Percentiles rank a stretch among this genome's conserved stretches.
Conservation (phyloP, 2,888 invertebrate species). For the Pandemis cinnamomeana region DNA sequence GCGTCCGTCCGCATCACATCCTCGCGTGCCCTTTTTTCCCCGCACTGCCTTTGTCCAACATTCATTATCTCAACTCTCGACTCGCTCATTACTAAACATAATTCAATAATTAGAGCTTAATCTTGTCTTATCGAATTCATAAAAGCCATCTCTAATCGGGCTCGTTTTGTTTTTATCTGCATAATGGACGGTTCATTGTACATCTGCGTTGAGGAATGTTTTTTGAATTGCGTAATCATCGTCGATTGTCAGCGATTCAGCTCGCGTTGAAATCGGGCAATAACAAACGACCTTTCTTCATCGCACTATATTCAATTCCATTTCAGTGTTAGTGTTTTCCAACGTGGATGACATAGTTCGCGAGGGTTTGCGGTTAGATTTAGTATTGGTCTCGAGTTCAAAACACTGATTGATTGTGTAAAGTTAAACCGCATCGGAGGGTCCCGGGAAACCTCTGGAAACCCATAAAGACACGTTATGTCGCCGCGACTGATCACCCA, state of each 20-base stretch:
- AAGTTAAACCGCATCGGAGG: conserved; percentile 52
- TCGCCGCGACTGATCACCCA: conserved; percentile 46
- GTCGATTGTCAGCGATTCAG: conserved; percentile 1
- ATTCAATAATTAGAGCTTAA: conserved; percentile 60
- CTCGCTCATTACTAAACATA: conserved; percentile 51
- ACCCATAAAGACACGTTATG: conserved; percentile 59
- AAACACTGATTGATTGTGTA: conserved; percentile 61
- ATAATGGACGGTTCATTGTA: conserved; percentile 5
- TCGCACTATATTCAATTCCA: conserved; percentile 26
- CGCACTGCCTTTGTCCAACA: conserved; percentile 33
- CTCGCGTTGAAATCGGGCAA: conserved; percentile 3
- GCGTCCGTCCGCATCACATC: conserved; percentile 15
- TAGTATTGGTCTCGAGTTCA: conserved; percentile 48
- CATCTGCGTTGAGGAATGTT: conserved; percentile 7
- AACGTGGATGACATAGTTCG: conserved; percentile 50
- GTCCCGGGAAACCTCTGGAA: conserved; percentile 41
- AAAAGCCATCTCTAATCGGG: conserved; percentile 35
- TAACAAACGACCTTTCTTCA: conserved; percentile 7
- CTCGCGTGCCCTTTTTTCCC: conserved; percentile 36
- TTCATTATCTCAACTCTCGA: conserved; percentile 59
- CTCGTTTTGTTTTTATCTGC: conserved; percentile 23
- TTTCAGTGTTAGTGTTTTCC: conserved; percentile 34
- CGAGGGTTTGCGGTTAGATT: conserved; percentile 43
- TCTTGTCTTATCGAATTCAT: conserved; percentile 49
- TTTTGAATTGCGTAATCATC: conserved; percentile 6